Evolutionary conservation across 1,140 invertebrate species (phyloP), one percentile per base, ranked within the genome.

Genomic region (Nebria ingens): DNA sequence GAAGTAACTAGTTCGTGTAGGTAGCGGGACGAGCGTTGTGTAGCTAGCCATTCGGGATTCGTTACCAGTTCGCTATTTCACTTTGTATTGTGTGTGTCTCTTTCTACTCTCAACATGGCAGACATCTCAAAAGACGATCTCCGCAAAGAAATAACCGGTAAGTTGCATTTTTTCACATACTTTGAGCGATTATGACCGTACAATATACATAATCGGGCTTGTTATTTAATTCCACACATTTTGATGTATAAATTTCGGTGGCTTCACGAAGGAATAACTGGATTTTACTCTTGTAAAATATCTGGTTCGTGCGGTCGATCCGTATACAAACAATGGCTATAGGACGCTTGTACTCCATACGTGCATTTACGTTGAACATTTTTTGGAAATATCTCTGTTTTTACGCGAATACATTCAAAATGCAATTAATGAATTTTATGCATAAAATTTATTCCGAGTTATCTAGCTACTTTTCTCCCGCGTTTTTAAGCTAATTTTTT

Each of bases 81-180:
- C 15, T 45, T 53, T 38, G 19, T 29, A 22, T 34, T n/a, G 22
- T 19, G 52, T 40, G 19, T 2, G 22, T 19, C 52, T 53, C 19
- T 53, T 34, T 34, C 15, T 29, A 22, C 4, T 52, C 67, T 64
- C 55, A 74, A 68, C 66, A 83, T 84, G 82, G 76, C 80, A 66
- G 79, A 82, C 69, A 81, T 83, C 63, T 76, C 78, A 56, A 82
- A 82, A 68, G 79, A 81, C 64, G 79, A 80, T 58, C 75, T 84
- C 61, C 79, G 80, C 62, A 82, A 82, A 69, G 80, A 83, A 74
- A 83, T 84, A 68, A 78, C 80, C 77, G 82, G 82, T 84, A 78
- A 81, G 73, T 77, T 21, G 2, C 70, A 69, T 68, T 67, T 65
- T 66, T 68, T 64, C 65, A 65, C 65, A 61, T 60, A 13, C 63